Base-by-base conservation (phyloP, 2,113 vertebrate genomes). In the Lipophrys pholis region DNA sequence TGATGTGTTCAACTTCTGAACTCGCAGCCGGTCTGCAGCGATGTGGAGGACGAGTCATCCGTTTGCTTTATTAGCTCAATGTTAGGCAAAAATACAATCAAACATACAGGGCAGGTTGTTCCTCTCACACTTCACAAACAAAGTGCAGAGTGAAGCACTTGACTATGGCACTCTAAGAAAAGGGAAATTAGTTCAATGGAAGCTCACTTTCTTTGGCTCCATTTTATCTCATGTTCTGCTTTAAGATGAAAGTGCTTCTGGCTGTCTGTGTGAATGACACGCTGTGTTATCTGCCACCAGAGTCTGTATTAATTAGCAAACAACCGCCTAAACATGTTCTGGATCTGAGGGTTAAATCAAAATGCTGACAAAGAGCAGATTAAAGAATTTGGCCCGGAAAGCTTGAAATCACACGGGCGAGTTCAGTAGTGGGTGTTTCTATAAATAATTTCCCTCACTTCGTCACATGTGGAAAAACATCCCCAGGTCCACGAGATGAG, bases 331-430 rank as follows among this genome's bases (percentile, higher is more conserved):
- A 82, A 81, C 77, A 54, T 76, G 80, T 72, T 81, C 62, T 55
- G 53, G 66, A 85, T 82, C 85, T 69, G 86, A 83, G 73, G 80
- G 70, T 83, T 75, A 82, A 85, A 87, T 83, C 83, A 79, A 78
- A 79, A 81, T 8, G 48, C 77, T 75, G 78, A 88, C 78, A 80
- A 83, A 81, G 60, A 86, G 51, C 75, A 86, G 78, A 82, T 83
- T 72, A 80, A 53, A 81, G 56, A 78, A 76, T 67, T 76, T 67
- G 69, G 73, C 66, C 56, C 76, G 64, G 70, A 73, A 82, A 72
- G 53, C 78, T 58, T 71, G 36, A 66, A 68, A 78, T 81, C 67
- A 76, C 78, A 78, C 36, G 17, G 49, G 11, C 48, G 56, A 71
- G 60, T 80, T 82, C 42, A 57, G 78, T 14, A 36, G 40, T 52